These are phyloP conservation scores for Alces alces DNA, from an alignment of 2,113 vertebrate genomes.

Conservation along the genomic window DNA sequence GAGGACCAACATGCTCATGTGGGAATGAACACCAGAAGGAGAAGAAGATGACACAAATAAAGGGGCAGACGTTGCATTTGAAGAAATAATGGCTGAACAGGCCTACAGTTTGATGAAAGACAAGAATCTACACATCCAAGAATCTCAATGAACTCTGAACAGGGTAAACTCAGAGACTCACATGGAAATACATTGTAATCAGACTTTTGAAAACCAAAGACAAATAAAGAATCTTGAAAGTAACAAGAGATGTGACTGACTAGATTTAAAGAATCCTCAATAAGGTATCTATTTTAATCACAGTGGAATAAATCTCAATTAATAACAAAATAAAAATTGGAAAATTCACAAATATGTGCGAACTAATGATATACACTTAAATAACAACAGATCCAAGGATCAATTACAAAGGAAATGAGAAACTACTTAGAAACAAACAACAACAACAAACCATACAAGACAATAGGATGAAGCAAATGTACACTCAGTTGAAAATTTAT, in stretches of 20 bases:
- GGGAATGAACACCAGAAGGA: background rate
- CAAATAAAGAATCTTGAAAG: background rate
- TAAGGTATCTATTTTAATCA: background rate
- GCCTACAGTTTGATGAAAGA: background rate
- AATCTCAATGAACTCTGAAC: background rate
- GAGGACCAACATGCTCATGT: background rate
- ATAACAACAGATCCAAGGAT: background rate
- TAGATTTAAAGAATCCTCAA: background rate
- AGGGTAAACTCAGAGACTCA: background rate
- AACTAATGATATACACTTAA: background rate
- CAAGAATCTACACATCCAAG: background rate
- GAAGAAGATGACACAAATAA: background rate
- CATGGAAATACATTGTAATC: background rate
- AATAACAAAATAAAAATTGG: background rate
- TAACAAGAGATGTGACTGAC: background rate
- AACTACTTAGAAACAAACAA: background rate
- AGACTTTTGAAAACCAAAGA: background rate
- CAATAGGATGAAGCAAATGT: background rate
- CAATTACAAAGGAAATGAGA: background rate
- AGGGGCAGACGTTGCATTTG: background rate
- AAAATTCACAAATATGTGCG: background rate
- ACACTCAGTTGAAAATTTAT: background rate
- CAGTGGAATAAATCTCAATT: background rate
- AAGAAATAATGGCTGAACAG: background rate
- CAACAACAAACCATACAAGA: background rate